These are phyloP conservation scores for Crotalus tigris DNA, from an alignment of 2,113 vertebrate genomes.

Conservation along the genomic window DNA sequence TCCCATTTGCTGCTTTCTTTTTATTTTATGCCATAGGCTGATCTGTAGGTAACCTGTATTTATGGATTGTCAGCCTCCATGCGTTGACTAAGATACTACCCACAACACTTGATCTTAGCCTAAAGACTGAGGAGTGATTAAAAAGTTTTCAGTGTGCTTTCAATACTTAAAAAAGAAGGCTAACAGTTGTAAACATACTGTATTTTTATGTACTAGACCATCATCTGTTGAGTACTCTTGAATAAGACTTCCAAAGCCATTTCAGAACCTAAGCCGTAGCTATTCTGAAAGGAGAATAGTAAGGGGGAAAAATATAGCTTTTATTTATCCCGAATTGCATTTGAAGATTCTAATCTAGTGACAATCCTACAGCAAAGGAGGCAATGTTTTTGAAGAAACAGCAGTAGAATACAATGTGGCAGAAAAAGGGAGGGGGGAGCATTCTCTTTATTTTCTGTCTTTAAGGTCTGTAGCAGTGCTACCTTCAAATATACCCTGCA, in stretches of 20 bases:
- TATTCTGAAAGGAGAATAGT: not conserved
- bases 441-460: not conserved
- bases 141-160: not conserved
- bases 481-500: not conserved
- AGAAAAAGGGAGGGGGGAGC: not conserved
- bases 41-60: not conserved
- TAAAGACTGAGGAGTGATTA: not conserved
- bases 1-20: not conserved
- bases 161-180: not conserved
- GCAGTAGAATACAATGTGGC: not conserved
- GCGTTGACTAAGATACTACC: not conserved
- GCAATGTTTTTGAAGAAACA: not conserved
- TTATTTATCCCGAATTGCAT: not conserved
- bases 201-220: not conserved
- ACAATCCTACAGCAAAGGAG: not conserved
- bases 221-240: not conserved
- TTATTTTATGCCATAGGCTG: not conserved
- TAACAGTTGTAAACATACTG: not conserved
- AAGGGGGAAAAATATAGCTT: not conserved
- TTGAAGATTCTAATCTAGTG: not conserved
- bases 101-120: not conserved
- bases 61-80: not conserved
- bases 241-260: not conserved
- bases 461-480: not conserved
- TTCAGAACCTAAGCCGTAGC: not conserved